phyloP scores from a whole-genome alignment of 2,888 invertebrate species.

The Microctonus brassicae region DNA sequence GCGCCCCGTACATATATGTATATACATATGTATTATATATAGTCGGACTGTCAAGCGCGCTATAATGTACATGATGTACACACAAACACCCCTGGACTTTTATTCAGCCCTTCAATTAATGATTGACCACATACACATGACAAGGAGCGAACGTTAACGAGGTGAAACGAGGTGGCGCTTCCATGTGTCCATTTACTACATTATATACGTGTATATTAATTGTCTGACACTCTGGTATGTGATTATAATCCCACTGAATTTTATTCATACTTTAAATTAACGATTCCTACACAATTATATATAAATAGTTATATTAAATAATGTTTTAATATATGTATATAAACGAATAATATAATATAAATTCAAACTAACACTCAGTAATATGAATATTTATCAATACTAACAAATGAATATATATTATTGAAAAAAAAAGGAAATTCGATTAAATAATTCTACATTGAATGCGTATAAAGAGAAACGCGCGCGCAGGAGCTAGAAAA shows the following conservation, averaged over 20 bases:
- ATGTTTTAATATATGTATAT: too few relatives aligned
- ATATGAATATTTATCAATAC: neutral
- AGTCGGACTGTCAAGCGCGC: neutral
- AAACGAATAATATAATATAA: neutral
- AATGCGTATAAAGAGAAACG: conserved; percentile 17
- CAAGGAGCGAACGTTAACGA: conserved; percentile 28
- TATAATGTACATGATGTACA: neutral
- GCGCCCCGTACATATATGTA: too few relatives aligned
- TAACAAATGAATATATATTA: neutral
- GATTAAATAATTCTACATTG: conserved; percentile 41
- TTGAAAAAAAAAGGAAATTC: conserved; percentile 39
- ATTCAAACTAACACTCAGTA: neutral
- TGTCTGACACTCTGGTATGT: conserved; percentile 21
- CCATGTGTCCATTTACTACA: conserved; percentile 25
- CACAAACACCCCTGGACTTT: neutral
- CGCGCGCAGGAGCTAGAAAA: conserved; percentile 22
- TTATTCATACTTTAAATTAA: neutral
- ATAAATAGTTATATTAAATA: neutral
- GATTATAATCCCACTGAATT: neutral
- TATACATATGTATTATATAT: too few relatives aligned
- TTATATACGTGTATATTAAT: conserved; percentile 19
- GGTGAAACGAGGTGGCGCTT: conserved; percentile 35
- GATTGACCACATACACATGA: conserved; percentile 21
- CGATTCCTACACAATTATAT: neutral
- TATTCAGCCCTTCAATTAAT: conserved; percentile 13